These are phyloP conservation scores for Oncorhynchus tshawytscha DNA, from an alignment of 2,113 vertebrate genomes.

Conservation along the genomic window DNA sequence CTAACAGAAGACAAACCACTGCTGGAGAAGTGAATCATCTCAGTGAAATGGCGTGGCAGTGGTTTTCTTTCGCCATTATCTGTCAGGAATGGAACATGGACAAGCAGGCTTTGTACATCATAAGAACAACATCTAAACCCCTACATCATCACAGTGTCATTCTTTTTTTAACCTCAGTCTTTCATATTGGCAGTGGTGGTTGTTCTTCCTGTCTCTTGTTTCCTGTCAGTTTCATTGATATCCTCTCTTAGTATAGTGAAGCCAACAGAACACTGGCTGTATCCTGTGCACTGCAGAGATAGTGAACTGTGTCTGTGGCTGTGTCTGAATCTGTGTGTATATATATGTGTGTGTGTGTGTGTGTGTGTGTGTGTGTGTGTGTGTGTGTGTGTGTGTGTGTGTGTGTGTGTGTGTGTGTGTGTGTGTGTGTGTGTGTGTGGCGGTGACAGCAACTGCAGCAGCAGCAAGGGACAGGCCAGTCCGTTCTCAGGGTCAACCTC, in stretches of 20 bases:
- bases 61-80: background rate
- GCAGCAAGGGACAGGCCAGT: background rate
- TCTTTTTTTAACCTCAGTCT: no score
- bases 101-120: background rate
- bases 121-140: background rate
- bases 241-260: background rate
- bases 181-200: background rate
- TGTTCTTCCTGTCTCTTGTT: background rate
- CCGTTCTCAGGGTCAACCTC: slow-evolving; percentile 19
- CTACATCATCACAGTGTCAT: no score
- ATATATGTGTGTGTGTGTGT: no score
- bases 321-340: no score
- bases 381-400: no score
- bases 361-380: no score
- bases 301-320: no score
- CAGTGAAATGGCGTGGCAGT: background rate
- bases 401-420: no score
- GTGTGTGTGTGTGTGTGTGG: slow-evolving; percentile 7
- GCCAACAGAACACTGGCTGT: background rate
- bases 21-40: background rate
- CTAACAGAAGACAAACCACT: background rate
- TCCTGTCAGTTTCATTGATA: background rate
- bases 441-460: slow-evolving; percentile 16
- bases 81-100: background rate
- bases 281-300: background rate